These are phyloP conservation scores for Ochotona princeps DNA, from an alignment of 2,113 vertebrate genomes.

Conservation along the genomic window DNA sequence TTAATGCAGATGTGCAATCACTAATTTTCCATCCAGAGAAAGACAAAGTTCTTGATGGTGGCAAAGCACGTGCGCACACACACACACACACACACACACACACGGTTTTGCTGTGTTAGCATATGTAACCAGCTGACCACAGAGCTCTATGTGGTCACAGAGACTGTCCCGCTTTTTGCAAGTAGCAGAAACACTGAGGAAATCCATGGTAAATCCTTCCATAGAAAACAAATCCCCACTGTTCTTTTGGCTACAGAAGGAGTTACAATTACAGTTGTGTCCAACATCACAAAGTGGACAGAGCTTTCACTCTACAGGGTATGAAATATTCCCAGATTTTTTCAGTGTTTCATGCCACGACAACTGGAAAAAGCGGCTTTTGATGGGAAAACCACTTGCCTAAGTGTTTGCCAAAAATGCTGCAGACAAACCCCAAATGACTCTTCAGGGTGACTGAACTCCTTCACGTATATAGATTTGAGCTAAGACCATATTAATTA, in stretches of 20 bases:
- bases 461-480: neutral
- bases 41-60: neutral
- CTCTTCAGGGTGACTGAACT: neutral
- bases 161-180: neutral
- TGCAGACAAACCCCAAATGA: neutral
- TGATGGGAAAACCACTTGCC: conserved; percentile 12
- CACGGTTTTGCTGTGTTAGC: neutral
- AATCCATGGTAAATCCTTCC: neutral
- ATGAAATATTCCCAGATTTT: neutral
- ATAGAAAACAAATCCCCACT: neutral
- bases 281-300: neutral
- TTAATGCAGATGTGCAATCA: neutral
- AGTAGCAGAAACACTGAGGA: neutral
- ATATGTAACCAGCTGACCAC: neutral
- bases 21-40: conserved; percentile 24
- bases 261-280: neutral
- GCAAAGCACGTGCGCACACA: neutral
- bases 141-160: neutral
- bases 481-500: neutral
- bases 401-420: neutral
- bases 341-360: conserved; percentile 31
- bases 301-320: neutral
- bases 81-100: neutral
- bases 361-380: conserved; percentile 31
- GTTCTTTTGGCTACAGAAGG: neutral